These are phyloP conservation scores for Nemoura dubitans DNA, from an alignment of 2,888 invertebrate species.

Conservation along the genomic window DNA sequence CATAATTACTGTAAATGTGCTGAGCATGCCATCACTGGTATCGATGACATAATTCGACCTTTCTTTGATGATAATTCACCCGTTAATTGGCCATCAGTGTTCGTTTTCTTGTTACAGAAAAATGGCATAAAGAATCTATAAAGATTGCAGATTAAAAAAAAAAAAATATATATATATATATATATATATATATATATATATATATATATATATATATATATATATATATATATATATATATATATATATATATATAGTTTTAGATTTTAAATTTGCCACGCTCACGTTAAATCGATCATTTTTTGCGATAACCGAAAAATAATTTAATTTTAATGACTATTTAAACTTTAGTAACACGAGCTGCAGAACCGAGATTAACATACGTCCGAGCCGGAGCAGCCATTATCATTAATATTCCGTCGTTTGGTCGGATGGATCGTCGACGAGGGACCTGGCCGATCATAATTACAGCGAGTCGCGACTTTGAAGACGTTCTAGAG, in stretches of 20 bases:
- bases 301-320: not conserved
- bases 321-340: constrained; percentile 35
- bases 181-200: no score
- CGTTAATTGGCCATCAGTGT: not conserved
- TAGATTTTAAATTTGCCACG: not conserved
- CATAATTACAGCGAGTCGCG: constrained; percentile 8
- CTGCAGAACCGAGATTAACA: constrained; percentile 25
- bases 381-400: not conserved
- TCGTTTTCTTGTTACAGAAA: not conserved
- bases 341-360: constrained; percentile 14
- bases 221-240: no score
- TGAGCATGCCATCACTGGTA: not conserved
- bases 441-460: not conserved
- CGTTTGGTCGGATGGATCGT: not conserved
- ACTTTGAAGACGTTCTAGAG: not conserved
- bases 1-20: not conserved
- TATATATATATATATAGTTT: not conserved
- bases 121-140: not conserved
- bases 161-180: no score
- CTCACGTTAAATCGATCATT: constrained; percentile 7
- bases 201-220: no score
- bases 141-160: not conserved
- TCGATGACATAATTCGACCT: not conserved
- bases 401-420: constrained; percentile 19
- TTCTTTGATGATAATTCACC: not conserved